phyloP scores from a whole-genome alignment of 2,113 vertebrate species.

The Tachycineta bicolor region DNA sequence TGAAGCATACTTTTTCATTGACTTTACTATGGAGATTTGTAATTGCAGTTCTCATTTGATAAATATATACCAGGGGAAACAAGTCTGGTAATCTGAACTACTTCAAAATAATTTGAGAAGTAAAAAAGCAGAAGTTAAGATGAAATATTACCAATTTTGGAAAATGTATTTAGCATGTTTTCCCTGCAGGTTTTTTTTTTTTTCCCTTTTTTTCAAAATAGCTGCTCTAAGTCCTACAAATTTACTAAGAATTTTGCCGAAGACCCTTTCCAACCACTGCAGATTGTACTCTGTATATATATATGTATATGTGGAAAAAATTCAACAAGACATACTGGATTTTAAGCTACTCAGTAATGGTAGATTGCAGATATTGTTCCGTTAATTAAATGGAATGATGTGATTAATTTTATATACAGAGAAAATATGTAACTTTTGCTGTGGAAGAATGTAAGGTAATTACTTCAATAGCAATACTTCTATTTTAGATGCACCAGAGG shows the following conservation, averaged over 20 bases:
- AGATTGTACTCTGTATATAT: background rate
- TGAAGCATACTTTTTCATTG: background rate
- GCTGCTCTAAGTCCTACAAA: background rate
- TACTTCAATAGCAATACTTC: background rate
- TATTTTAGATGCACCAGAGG: constrained; percentile 17
- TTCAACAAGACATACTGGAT: background rate
- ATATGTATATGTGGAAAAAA: background rate
- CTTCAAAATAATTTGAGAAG: background rate
- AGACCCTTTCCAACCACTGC: background rate
- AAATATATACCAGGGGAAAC: background rate
- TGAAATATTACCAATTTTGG: background rate
- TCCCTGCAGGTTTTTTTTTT: background rate
- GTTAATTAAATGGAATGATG: background rate
- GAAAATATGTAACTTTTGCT: background rate
- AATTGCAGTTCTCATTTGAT: background rate
- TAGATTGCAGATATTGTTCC: background rate
- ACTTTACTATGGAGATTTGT: background rate
- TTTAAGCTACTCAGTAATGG: background rate
- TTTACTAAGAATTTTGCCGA: background rate
- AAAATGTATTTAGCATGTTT: background rate
- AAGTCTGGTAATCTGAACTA: background rate
- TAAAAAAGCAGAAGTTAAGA: background rate
- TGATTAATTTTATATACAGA: background rate
- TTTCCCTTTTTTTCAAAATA: background rate
- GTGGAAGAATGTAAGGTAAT: background rate